Evolutionary conservation across 2,888 invertebrate species (phyloP).

Genomic region (Cylloceria caligata): DNA sequence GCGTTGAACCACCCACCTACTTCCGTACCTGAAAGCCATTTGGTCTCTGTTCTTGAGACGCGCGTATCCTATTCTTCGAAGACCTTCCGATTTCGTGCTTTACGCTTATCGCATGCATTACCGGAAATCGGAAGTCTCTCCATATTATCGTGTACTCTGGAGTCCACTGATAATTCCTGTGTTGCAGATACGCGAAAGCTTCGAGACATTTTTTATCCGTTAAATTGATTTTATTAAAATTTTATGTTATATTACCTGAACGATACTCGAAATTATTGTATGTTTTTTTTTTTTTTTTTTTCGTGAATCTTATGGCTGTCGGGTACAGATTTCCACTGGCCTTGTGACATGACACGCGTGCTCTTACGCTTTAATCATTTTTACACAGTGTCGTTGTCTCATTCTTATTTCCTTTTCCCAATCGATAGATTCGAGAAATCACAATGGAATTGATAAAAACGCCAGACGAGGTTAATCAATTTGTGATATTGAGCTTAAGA

Average conservation of each 20-base stretch:
- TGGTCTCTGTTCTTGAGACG: conserved; percentile 67
- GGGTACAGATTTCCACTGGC: conserved; percentile 72
- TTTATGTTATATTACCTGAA: conserved; percentile 32
- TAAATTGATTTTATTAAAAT: conserved; percentile 8
- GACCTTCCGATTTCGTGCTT: conserved; percentile 24
- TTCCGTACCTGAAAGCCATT: conserved; percentile 76
- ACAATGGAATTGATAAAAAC: conserved; percentile 46
- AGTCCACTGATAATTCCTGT: no score
- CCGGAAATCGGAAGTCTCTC: conserved; percentile 8
- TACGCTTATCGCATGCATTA: background rate
- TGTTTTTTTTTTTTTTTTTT: background rate
- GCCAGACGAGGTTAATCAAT: conserved; percentile 11
- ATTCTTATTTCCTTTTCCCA: conserved; percentile 16
- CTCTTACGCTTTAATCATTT: conserved; percentile 34
- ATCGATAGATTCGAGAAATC: conserved; percentile 27
- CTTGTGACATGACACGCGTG: conserved; percentile 45
- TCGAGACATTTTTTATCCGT: background rate
- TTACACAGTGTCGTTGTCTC: background rate
- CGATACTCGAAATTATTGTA: conserved; percentile 44
- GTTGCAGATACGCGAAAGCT: conserved; percentile 51
- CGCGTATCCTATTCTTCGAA: conserved; percentile 43
- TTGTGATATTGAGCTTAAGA: conserved; percentile 3
- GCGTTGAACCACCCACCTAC: conserved; percentile 69
- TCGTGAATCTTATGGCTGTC: conserved; percentile 70
- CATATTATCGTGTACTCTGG: no score